Base-by-base conservation (phyloP, 2,797 vertebrate species). In the Synaphobranchus kaupii region DNA sequence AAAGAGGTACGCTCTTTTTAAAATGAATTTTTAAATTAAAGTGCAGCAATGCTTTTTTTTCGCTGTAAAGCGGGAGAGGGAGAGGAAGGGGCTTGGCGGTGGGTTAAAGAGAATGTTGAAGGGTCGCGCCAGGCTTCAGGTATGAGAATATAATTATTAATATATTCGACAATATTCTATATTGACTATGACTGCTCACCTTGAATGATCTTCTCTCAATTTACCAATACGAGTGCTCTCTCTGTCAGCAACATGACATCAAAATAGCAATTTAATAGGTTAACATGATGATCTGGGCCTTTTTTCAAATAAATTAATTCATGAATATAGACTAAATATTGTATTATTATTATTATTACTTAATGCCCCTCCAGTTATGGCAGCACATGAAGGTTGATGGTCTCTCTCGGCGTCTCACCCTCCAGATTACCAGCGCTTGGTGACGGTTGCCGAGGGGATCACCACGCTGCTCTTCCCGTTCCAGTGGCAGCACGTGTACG, bases 401-500 rank as follows among this genome's bases (percentile, higher is more conserved):
- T 73, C 68, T 73, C 68, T 71, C 50, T 66, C 20, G 80, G 1
- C 82, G 3, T 31, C 71, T 20, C 39, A 81, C 47, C 5, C 86
- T 54, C 85, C 92, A 99, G 99, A 99, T 94, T 99, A 98, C 92
- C 99, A 99, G 90, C 97, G 97, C 44, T 93, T 99, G 93, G 99
- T 99, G 98, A 98, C 97, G 0, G 97, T 99, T 89, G 98, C 98
- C 0, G 99, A 99, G 91, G 96, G 98, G 58, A 95, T 99, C 94
- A 97, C 96, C 0, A 97, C 97, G 0, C 95, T 99, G 88, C 94
- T 99, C 44, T 99, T 99, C 96, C 99, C 99, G 0, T 99, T 99
- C 94, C 98, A 99, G 88, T 99, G 98, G 99, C 98, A 99, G 90
- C 98, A 99, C 3, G 98, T 99, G 3, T 99, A 99, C 0, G 97